A percentile compares a stretch with the other conserved stretches of the same genome.
These are phyloP conservation scores for Psilopsiagon aymara DNA, from an alignment of 2,113 vertebrate species.

Conservation along the genomic window DNA sequence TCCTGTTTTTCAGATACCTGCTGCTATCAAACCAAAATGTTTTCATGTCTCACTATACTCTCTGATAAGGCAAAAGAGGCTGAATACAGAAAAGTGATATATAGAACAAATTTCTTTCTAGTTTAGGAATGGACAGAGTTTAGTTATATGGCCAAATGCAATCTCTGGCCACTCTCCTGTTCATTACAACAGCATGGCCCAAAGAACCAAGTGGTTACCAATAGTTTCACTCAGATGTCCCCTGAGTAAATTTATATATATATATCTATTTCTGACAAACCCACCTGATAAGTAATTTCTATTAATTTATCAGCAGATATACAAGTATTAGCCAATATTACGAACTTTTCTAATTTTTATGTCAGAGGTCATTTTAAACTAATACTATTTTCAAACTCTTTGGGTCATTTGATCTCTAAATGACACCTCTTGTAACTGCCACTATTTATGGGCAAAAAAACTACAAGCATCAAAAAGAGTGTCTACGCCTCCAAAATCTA, in stretches of 20 bases:
- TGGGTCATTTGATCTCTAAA: neutral
- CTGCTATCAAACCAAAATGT: neutral
- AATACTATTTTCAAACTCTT: neutral
- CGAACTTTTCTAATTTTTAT: neutral
- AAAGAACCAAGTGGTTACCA: neutral
- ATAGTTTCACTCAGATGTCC: neutral
- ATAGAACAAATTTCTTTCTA: neutral
- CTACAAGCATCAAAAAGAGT: neutral
- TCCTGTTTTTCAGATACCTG: neutral
- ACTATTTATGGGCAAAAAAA: conserved; percentile 14
- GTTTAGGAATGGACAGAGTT: neutral
- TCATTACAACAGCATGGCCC: neutral
- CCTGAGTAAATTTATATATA: neutral
- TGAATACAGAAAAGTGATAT: neutral
- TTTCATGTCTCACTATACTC: neutral
- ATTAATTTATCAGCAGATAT: neutral
- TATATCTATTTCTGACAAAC: neutral
- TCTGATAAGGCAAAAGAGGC: neutral
- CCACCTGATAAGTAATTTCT: neutral
- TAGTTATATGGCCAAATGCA: neutral
- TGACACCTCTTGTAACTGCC: neutral
- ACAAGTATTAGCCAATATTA: neutral
- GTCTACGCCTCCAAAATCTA: neutral
- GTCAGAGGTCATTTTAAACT: neutral
- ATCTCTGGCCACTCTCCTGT: neutral